These are phyloP conservation scores for Magallana gigas DNA, from an alignment of 1,140 invertebrate species.

Conservation along the genomic window DNA sequence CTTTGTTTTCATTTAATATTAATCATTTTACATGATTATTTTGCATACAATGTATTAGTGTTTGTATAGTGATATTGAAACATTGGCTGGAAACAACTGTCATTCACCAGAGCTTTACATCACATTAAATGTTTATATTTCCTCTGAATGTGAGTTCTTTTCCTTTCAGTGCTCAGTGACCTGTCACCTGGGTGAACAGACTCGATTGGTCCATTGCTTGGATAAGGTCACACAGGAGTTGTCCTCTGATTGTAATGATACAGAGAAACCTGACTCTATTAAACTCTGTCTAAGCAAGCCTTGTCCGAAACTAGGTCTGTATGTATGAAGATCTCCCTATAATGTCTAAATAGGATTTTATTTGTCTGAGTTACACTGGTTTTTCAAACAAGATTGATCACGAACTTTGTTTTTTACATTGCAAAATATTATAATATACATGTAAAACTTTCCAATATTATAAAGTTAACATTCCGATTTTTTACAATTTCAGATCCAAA, in stretches of 20 bases:
- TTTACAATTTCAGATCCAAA: conserved; percentile 59
- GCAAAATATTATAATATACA: no score
- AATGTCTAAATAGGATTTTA: no score
- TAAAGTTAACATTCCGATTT: not conserved
- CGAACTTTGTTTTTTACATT: no score
- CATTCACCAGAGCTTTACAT: no score
- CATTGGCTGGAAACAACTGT: no score
- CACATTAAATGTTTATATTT: no score
- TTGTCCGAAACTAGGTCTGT: conserved; percentile 63
- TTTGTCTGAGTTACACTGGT: not conserved
- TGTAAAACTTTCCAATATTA: no score
- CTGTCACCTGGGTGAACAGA: conserved; percentile 62
- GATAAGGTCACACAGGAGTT: conserved; percentile 55
- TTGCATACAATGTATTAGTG: no score
- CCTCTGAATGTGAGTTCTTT: not conserved
- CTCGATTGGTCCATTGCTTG: conserved; percentile 66
- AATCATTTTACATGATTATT: no score
- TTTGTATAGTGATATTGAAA: no score
- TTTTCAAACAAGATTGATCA: no score
- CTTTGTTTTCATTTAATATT: no score
- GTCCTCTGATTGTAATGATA: conserved; percentile 58
- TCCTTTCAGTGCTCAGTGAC: conserved; percentile 65
- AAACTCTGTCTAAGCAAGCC: conserved; percentile 50
- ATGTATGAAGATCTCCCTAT: not conserved
- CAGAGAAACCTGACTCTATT: conserved; percentile 55